A percentile compares a stretch with the other conserved stretches of the same genome.
Conservation (phyloP, 2,113 vertebrate species). For the Xenopus tropicalis region UCB_Xtro_10.0 CM004448.2:93502001-93502500, state of each 20-base stretch:
- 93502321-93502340: background rate
- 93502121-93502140: too few relatives aligned
- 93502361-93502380: background rate
- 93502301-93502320: background rate
- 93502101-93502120: too few relatives aligned
- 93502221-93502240: too few relatives aligned
- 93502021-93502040: too few relatives aligned
- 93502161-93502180: too few relatives aligned
- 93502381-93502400: background rate
- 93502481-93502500: background rate
- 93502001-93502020: too few relatives aligned
- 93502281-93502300: background rate
- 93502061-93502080: too few relatives aligned
- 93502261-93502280: slow-evolving; percentile 31
- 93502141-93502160: too few relatives aligned
- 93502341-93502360: slow-evolving; percentile 4
- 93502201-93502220: too few relatives aligned
- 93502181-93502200: too few relatives aligned
- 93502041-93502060: too few relatives aligned
- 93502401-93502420: background rate
- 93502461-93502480: background rate
- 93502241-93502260: slow-evolving; percentile 3
- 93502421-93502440: background rate
- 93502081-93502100: too few relatives aligned
- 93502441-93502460: background rate